Conservation (phyloP, 35 echinoderm and acorn worm species). For the Acanthaster planci region DNA sequence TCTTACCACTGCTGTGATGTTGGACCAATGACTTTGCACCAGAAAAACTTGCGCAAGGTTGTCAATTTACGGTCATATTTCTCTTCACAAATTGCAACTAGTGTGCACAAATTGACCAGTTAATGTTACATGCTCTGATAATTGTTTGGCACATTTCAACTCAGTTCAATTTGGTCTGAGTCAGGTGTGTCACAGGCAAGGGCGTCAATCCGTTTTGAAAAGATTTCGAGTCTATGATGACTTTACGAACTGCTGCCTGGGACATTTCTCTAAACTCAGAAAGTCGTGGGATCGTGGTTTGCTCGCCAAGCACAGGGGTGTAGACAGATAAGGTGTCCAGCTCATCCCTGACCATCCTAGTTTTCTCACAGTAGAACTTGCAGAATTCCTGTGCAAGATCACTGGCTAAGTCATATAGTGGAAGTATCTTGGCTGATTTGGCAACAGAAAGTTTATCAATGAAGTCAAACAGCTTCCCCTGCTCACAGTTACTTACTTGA, state of each 20-base stretch:
- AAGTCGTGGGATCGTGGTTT: not conserved
- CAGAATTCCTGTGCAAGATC: not conserved
- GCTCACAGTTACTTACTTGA: conserved; percentile 46
- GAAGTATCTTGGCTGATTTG: not conserved
- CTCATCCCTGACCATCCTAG: not conserved
- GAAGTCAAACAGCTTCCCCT: conserved; percentile 23
- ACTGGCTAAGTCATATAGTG: not conserved
- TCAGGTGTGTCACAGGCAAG: no score
- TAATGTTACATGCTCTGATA: no score
- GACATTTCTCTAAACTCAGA: not conserved
- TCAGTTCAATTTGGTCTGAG: no score
- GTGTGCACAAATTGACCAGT: no score
- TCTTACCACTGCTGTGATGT: no score
- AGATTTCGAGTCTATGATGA: not conserved
- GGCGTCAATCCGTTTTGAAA: no score
- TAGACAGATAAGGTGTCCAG: not conserved
- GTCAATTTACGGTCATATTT: no score
- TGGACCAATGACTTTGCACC: no score
- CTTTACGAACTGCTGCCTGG: not conserved
- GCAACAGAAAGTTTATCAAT: not conserved
- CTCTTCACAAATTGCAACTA: no score
- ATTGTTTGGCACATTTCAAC: no score
- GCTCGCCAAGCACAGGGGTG: not conserved
- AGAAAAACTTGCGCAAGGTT: no score
- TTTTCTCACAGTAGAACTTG: not conserved